phyloP scores from a whole-genome alignment of 2,113 vertebrate genomes.

The Pseudonaja textilis region DNA sequence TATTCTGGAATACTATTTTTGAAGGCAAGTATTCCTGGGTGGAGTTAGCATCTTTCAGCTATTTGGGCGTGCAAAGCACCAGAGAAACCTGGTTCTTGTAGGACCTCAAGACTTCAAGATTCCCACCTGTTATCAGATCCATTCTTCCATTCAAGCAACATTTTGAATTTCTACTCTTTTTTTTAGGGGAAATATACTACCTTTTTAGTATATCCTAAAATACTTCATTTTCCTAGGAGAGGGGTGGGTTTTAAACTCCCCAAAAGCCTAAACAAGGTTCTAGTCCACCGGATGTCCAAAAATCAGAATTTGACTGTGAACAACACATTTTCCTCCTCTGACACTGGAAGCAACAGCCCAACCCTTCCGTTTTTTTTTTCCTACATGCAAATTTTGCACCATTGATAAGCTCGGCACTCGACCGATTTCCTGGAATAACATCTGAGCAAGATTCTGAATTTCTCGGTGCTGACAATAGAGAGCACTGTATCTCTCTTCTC shows the following conservation, averaged over 20 bases:
- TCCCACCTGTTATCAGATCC: no score
- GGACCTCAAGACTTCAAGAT: neutral
- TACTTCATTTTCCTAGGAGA: no score
- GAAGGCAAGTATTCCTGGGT: neutral
- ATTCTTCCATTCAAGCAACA: neutral
- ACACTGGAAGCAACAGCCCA: neutral
- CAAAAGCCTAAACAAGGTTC: neutral
- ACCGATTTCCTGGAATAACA: neutral
- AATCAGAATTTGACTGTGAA: neutral
- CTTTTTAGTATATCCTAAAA: no score
- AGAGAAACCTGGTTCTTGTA: neutral
- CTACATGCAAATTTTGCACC: neutral
- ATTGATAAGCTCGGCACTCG: no score
- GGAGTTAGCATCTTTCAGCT: neutral
- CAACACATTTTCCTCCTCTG: neutral
- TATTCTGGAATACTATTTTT: neutral
- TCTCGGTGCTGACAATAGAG: neutral
- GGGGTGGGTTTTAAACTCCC: no score
- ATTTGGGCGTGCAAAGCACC: neutral
- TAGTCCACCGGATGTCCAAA: neutral
- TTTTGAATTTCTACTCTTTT: neutral
- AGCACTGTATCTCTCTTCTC: accelerated
- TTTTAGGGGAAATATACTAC: no score
- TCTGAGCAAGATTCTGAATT: neutral
- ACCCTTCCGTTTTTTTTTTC: neutral